Evolutionary conservation across 1,140 invertebrate species (phyloP).

Genomic region (Agrilus planipennis): DNA sequence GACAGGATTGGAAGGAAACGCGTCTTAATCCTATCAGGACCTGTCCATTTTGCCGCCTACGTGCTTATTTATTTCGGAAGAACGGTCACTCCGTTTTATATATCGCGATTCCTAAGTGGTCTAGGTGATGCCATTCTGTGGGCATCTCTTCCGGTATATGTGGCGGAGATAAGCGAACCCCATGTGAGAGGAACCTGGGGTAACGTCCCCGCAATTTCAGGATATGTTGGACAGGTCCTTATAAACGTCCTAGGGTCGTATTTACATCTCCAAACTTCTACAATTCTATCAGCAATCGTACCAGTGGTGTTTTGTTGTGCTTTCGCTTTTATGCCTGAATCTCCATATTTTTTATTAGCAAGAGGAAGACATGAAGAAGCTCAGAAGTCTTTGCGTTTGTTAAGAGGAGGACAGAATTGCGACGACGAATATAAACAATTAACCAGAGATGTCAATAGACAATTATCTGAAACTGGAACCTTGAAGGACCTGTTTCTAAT

Average conservation of each 20-base stretch:
- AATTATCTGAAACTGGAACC: constrained; percentile 17
- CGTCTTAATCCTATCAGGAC: background rate
- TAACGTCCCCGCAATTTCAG: constrained; percentile 35
- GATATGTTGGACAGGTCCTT: constrained; percentile 37
- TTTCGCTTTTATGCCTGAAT: constrained; percentile 13
- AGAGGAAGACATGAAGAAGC: constrained; percentile 15
- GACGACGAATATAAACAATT: constrained; percentile 14
- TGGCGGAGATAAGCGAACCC: constrained; percentile 16
- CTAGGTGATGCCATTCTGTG: constrained; percentile 15
- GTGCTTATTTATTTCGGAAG: background rate
- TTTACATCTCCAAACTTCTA: constrained; percentile 36
- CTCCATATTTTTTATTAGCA: constrained; percentile 25
- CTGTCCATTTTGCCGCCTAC: background rate
- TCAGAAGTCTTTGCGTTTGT: constrained; percentile 29
- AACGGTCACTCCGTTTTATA: constrained; percentile 26
- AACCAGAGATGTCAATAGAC: constrained; percentile 14
- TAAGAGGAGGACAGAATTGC: background rate
- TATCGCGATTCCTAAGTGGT: constrained; percentile 18
- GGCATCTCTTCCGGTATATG: constrained; percentile 13
- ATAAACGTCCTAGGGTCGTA: constrained; percentile 41
- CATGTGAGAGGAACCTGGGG: constrained; percentile 19
- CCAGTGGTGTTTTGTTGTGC: constrained; percentile 6
- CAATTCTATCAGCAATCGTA: constrained; percentile 15
- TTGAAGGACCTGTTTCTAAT: constrained; percentile 27
- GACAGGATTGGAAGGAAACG: constrained; percentile 6